These are phyloP conservation scores for Poeciliopsis presidionis DNA, from an alignment of 2,797 vertebrate genomes.

Conservation along the genomic window DNA sequence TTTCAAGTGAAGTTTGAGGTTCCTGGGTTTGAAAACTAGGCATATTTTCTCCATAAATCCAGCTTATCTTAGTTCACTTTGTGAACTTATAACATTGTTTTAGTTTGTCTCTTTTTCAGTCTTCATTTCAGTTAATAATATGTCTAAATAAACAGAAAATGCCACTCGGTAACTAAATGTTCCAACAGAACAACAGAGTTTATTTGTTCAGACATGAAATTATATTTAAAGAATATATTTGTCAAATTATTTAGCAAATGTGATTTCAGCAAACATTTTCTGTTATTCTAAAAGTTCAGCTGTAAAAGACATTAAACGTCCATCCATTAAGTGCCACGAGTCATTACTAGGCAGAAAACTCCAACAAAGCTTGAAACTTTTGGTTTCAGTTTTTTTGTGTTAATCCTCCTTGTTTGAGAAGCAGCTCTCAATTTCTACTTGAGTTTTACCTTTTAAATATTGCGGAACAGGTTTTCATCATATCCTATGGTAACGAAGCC, in stretches of 20 bases:
- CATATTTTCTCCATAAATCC: too few species aligned
- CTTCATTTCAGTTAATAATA: background rate
- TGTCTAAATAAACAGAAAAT: background rate
- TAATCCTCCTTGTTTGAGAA: background rate
- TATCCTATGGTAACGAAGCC: slow-evolving; percentile 22
- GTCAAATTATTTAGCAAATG: background rate
- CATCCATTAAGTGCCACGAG: background rate
- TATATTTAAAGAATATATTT: background rate
- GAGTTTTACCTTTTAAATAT: slow-evolving; percentile 58
- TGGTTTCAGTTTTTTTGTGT: background rate
- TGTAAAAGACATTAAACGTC: background rate
- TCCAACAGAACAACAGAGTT: background rate
- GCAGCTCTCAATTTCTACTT: slow-evolving; percentile 31
- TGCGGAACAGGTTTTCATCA: slow-evolving; percentile 17
- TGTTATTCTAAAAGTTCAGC: background rate
- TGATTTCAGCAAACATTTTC: background rate
- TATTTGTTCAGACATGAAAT: background rate
- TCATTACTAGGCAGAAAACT: background rate
- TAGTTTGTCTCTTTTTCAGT: background rate
- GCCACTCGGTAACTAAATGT: background rate
- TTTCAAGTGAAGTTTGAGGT: too few species aligned
- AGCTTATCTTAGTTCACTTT: background rate
- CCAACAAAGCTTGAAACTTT: background rate
- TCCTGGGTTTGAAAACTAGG: too few species aligned
- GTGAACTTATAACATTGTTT: background rate